Percentiles rank a stretch among this genome's conserved stretches.
Evolutionary conservation across 2,113 vertebrate genomes (phyloP).

Genomic region (Gasterosteus nipponicus): DNA sequence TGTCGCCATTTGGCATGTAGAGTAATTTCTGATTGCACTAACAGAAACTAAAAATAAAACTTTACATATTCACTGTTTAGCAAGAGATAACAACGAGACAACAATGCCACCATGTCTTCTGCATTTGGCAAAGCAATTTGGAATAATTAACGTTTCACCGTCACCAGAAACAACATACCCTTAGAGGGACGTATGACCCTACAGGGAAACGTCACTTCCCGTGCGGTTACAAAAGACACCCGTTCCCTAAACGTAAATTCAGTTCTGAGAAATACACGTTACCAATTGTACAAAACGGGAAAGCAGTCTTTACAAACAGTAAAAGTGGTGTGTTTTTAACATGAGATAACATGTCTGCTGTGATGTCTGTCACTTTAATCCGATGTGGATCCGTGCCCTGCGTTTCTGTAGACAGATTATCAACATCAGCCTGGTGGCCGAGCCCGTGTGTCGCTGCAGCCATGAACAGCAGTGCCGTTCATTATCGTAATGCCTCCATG

Average conservation of each 20-base stretch:
- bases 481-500: conserved; percentile 60
- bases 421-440: conserved; percentile 33
- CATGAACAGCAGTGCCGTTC: conserved; percentile 64
- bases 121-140: not conserved
- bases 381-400: conserved; percentile 50
- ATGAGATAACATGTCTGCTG: conserved; percentile 33
- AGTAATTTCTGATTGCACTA: not conserved
- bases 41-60: not conserved
- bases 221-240: not conserved
- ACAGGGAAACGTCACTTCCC: not conserved
- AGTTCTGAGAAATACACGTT: not conserved
- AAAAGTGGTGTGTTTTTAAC: conserved; percentile 8
- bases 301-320: not conserved
- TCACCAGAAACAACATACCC: not conserved
- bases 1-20: not conserved
- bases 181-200: not conserved
- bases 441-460: conserved; percentile 58
- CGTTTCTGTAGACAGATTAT: conserved; percentile 71
- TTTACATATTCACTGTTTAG: not conserved
- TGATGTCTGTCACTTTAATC: conserved; percentile 62
- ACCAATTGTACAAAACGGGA: not conserved
- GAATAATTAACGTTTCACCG: not conserved
- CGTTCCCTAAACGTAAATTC: not conserved
- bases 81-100: not conserved
- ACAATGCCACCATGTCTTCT: too few species aligned